Percentiles rank a stretch among this genome's conserved stretches.
Conservation (phyloP, 2,888 invertebrate genomes). For the Tetragnatha montana region DNA sequence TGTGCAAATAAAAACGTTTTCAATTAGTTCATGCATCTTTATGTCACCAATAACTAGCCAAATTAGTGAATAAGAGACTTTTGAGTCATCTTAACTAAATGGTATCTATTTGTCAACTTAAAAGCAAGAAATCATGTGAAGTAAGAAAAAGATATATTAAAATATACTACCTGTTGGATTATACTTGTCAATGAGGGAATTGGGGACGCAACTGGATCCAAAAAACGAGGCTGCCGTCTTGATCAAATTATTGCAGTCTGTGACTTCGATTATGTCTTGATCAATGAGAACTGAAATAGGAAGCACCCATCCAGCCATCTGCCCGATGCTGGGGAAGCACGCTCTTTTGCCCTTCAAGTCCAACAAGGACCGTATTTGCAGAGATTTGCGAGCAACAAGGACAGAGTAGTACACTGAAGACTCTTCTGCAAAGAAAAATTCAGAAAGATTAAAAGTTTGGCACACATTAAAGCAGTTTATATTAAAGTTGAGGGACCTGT, state of each 20-base stretch:
- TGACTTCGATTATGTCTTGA: conserved; percentile 86
- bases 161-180: conserved; percentile 86
- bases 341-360: conserved; percentile 86
- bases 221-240: conserved; percentile 94
- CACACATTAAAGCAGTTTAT: too few relatives aligned
- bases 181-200: conserved; percentile 91
- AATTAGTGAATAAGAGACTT: too few relatives aligned
- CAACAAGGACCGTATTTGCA: conserved; percentile 80
- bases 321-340: conserved; percentile 94
- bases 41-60: too few relatives aligned
- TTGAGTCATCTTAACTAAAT: too few relatives aligned
- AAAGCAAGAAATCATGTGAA: too few relatives aligned
- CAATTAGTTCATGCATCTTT: too few relatives aligned
- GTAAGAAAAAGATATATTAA: background rate
- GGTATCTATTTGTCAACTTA: too few relatives aligned
- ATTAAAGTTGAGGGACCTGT: too few relatives aligned
- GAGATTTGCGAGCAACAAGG: conserved; percentile 83
- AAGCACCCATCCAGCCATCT: conserved; percentile 94
- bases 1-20: too few relatives aligned
- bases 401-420: conserved; percentile 82
- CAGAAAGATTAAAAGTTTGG: background rate
- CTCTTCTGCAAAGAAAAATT: conserved; percentile 70
- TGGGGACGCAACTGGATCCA: conserved; percentile 93
- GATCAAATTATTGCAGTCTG: conserved; percentile 96
- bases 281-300: conserved; percentile 91